These are phyloP conservation scores for Frieseomelitta varia DNA, from an alignment of 1,140 invertebrate species.

Conservation along the genomic window DNA sequence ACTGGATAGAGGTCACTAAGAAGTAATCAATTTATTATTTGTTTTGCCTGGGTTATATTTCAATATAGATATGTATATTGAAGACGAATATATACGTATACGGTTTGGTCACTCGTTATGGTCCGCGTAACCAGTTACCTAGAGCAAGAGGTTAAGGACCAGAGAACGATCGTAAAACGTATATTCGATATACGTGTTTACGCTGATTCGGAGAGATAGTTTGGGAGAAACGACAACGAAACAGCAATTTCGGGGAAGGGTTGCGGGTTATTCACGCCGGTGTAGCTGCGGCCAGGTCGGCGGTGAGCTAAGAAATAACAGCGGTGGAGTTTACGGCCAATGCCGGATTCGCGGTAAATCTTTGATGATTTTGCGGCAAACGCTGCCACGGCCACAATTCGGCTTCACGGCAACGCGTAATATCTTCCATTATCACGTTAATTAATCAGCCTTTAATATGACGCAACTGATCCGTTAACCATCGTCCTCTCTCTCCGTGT, in stretches of 20 bases:
- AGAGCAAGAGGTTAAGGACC: not conserved
- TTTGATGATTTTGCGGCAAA: slow-evolving; percentile 32
- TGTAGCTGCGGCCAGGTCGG: slow-evolving; percentile 7
- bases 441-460: slow-evolving; percentile 7
- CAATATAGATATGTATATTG: too few species aligned
- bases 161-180: not conserved
- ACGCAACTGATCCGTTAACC: not conserved
- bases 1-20: too few species aligned
- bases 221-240: not conserved
- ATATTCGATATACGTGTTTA: slow-evolving; percentile 16
- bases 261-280: not conserved
- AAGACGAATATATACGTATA: too few species aligned
- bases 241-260: not conserved
- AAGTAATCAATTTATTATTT: too few species aligned
- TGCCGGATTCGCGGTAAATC: slow-evolving; percentile 32
- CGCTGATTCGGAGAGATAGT: not conserved
- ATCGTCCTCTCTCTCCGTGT: not conserved
- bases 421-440: slow-evolving; percentile 30
- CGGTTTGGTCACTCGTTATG: too few species aligned
- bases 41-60: too few species aligned
- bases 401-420: not conserved
- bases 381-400: not conserved
- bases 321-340: slow-evolving; percentile 22
- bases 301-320: slow-evolving; percentile 34
- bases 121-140: too few species aligned